Evolutionary conservation across 1,140 invertebrate species (phyloP).

Genomic region (Drepana arcuata): DNA sequence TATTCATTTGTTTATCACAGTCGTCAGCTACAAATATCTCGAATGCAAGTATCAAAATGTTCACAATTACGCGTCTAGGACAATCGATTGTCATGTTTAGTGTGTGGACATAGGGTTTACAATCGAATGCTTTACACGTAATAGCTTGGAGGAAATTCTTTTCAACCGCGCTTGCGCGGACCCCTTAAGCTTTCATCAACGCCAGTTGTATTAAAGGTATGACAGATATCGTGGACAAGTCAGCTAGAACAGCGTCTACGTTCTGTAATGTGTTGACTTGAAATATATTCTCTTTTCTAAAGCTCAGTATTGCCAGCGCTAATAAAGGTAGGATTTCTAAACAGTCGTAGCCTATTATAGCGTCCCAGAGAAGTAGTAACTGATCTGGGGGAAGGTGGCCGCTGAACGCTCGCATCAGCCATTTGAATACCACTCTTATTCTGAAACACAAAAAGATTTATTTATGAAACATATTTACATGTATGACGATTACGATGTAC

Average conservation of each 20-base stretch:
- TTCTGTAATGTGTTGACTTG: conserved; percentile 88
- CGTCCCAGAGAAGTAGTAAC: conserved; percentile 92
- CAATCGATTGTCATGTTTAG: too few relatives aligned
- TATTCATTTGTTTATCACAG: too few relatives aligned
- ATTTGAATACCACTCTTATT: conserved; percentile 93
- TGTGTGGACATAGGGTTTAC: too few relatives aligned
- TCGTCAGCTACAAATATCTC: too few relatives aligned
- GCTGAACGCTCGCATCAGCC: conserved; percentile 95
- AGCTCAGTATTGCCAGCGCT: conserved; percentile 91
- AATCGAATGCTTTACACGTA: too few relatives aligned
- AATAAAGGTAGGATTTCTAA: conserved; percentile 90
- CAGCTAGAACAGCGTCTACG: conserved; percentile 91
- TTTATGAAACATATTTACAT: too few relatives aligned
- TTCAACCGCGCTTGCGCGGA: not conserved
- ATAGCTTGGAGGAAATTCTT: too few relatives aligned
- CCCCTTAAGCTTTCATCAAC: conserved; percentile 54
- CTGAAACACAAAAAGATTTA: conserved; percentile 57
- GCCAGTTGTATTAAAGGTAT: conserved; percentile 78
- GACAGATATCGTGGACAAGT: conserved; percentile 91
- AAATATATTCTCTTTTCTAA: conserved; percentile 92
- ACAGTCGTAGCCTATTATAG: conserved; percentile 92
- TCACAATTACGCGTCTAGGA: too few relatives aligned
- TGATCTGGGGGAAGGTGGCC: conserved; percentile 94
- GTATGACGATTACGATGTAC: too few relatives aligned
- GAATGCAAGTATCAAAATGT: too few relatives aligned